phyloP scores from a whole-genome alignment of 2,888 invertebrate species.

The Oxyscelio sp. region DNA sequence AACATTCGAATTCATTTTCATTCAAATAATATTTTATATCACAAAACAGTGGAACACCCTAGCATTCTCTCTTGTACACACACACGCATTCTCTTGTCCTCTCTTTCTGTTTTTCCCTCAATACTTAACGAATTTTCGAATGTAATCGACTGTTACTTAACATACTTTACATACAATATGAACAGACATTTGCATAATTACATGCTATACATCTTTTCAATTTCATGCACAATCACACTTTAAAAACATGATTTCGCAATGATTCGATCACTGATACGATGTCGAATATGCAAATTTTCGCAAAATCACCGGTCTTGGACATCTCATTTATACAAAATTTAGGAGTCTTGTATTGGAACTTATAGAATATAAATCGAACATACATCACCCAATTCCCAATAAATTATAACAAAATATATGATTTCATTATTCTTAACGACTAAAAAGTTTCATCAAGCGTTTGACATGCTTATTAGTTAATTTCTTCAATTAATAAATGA shows the following conservation, averaged over 20 bases:
- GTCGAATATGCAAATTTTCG: neutral
- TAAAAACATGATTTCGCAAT: slow-evolving; percentile 32
- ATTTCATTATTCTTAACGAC: neutral
- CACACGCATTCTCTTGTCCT: too few species aligned
- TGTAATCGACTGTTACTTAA: slow-evolving; percentile 53
- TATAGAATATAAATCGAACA: slow-evolving; percentile 3
- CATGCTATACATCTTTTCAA: slow-evolving; percentile 15
- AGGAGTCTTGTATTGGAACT: slow-evolving; percentile 2
- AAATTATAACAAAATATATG: neutral
- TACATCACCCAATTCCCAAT: neutral
- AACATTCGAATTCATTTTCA: slow-evolving; percentile 2
- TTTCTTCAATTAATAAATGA: too few species aligned
- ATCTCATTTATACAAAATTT: slow-evolving; percentile 36
- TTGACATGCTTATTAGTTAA: too few species aligned
- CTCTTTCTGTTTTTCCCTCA: too few species aligned
- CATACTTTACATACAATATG: slow-evolving; percentile 62
- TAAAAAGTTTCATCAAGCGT: too few species aligned
- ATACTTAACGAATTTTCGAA: slow-evolving; percentile 45
- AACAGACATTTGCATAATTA: slow-evolving; percentile 50
- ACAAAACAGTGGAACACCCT: slow-evolving; percentile 54
- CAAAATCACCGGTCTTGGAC: slow-evolving; percentile 38
- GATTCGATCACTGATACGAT: slow-evolving; percentile 31
- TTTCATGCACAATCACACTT: slow-evolving; percentile 40
- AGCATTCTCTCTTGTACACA: too few species aligned
- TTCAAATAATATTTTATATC: slow-evolving; percentile 66